phyloP scores from a whole-genome alignment of 1,140 invertebrate genomes.

The Pseudachorutes palmiensis region DNA sequence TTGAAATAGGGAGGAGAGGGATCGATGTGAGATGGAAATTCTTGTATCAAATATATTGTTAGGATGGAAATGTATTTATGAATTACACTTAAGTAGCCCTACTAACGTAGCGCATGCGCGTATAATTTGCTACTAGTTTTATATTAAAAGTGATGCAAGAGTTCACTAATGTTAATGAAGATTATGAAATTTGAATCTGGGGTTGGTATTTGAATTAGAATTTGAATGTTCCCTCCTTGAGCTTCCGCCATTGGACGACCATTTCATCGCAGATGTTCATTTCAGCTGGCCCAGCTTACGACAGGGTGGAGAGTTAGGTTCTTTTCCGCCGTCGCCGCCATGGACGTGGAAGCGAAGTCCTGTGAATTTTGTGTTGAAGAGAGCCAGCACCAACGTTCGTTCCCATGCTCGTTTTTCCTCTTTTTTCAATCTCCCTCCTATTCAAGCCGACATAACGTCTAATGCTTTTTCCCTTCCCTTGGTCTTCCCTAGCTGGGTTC shows the following conservation, averaged over 20 bases:
- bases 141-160: too few relatives aligned
- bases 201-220: neutral
- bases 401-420: conserved; percentile 14
- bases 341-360: neutral
- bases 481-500: neutral
- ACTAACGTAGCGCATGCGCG: too few relatives aligned
- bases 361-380: neutral
- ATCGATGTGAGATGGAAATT: too few relatives aligned
- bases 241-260: too few relatives aligned
- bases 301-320: neutral
- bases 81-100: too few relatives aligned
- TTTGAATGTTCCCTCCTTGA: neutral
- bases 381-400: conserved; percentile 4
- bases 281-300: conserved; percentile 2
- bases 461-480: conserved; percentile 6
- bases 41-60: too few relatives aligned
- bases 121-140: too few relatives aligned
- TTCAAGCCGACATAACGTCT: conserved; percentile 10
- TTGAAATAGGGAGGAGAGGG: too few relatives aligned
- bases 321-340: conserved; percentile 1
- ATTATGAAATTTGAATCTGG: too few relatives aligned
- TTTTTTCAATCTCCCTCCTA: conserved; percentile 14
- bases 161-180: too few relatives aligned
- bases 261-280: neutral
- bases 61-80: too few relatives aligned